Evolutionary conservation across 2,113 vertebrate genomes (phyloP).

Genomic region (Upupa epops): DNA sequence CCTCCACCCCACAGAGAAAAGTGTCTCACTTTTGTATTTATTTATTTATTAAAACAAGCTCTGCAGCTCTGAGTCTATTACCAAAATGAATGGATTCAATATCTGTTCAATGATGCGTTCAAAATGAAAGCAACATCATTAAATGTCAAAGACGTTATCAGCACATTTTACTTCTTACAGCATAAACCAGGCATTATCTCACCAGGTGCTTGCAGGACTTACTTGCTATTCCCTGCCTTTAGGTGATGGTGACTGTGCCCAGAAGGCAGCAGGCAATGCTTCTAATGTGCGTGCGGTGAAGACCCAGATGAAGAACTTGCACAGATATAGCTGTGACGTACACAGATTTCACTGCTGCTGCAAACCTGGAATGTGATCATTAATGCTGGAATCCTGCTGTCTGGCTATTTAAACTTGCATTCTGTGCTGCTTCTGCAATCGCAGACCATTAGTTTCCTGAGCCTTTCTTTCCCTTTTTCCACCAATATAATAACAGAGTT

Average conservation of each 20-base stretch:
- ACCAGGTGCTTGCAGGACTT: conserved; percentile 35
- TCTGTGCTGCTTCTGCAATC: neutral
- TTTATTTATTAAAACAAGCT: conserved; percentile 73
- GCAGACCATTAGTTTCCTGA: neutral
- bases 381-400: neutral
- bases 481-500: neutral
- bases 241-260: neutral
- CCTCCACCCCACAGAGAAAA: neutral
- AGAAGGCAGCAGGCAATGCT: neutral
- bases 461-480: neutral
- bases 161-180: conserved; percentile 79
- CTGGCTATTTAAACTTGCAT: neutral
- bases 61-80: conserved; percentile 79
- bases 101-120: conserved; percentile 89
- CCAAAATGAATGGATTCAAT: conserved; percentile 90
- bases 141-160: conserved; percentile 85
- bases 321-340: accelerated
- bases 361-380: accelerated
- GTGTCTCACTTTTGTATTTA: neutral
- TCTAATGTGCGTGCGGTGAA: accelerated
- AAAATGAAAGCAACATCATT: conserved; percentile 88
- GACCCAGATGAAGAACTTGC: neutral
- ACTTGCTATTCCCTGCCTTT: neutral
- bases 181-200: conserved; percentile 78
- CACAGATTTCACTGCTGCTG: neutral